phyloP scores from a whole-genome alignment of 2,888 invertebrate species.

The Erebia ligea region DNA sequence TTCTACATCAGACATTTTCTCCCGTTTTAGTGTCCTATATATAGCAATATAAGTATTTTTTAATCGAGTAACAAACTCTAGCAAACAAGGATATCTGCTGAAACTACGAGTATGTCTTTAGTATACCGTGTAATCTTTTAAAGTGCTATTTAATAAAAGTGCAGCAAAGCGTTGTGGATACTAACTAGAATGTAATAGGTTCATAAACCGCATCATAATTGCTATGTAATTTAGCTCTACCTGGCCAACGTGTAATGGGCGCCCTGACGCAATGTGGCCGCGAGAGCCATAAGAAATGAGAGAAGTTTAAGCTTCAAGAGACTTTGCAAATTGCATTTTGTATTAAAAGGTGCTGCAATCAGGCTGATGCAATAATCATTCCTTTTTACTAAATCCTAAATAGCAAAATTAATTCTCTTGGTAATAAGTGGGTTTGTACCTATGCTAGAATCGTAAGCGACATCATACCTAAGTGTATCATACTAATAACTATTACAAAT shows the following conservation, averaged over 20 bases:
- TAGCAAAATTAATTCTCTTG: neutral
- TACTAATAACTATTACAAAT: no score
- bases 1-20: neutral
- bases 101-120: neutral
- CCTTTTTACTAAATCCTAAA: neutral
- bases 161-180: neutral
- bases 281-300: slow-evolving; percentile 44
- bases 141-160: slow-evolving; percentile 7
- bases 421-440: no score
- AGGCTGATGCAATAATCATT: slow-evolving; percentile 24
- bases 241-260: slow-evolving; percentile 25
- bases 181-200: slow-evolving; percentile 22
- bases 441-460: no score
- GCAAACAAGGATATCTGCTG: neutral
- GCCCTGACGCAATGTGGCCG: slow-evolving; percentile 52
- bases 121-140: slow-evolving; percentile 1
- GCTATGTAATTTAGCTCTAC: slow-evolving; percentile 31
- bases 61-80: neutral
- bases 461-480: no score
- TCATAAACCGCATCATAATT: slow-evolving; percentile 31
- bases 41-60: no score
- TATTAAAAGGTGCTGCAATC: slow-evolving; percentile 17
- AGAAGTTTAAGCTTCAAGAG: slow-evolving; percentile 13
- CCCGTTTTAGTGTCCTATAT: no score
- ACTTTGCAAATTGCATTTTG: slow-evolving; percentile 27